Percentiles rank a stretch among this genome's conserved stretches.
phyloP scores from a whole-genome alignment of 2,888 invertebrate species.

The Chironomus tentans region DNA sequence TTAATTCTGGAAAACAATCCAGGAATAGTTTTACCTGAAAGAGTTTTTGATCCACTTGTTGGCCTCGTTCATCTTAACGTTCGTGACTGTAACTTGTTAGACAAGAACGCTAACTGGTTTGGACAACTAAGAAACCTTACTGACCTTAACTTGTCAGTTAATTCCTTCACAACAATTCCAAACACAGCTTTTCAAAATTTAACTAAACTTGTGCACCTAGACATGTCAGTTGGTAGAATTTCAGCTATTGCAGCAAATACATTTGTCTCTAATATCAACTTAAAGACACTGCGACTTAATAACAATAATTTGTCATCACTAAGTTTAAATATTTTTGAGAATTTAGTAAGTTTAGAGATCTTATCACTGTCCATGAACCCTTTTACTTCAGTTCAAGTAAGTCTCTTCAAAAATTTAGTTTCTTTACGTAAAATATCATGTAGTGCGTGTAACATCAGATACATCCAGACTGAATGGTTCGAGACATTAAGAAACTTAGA shows the following conservation, averaged over 20 bases:
- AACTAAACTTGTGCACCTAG: not conserved
- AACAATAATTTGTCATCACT: not conserved
- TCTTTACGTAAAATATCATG: too few species aligned
- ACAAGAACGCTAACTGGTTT: not conserved
- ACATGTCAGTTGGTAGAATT: not conserved
- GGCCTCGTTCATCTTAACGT: not conserved
- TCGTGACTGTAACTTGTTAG: not conserved
- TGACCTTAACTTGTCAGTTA: not conserved
- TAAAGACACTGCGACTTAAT: not conserved
- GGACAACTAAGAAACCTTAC: not conserved
- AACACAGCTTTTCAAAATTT: not conserved
- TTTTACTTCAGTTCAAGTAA: not conserved
- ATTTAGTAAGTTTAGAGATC: not conserved
- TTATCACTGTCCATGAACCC: not conserved
- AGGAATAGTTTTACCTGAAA: not conserved
- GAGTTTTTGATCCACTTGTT: not conserved
- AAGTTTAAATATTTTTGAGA: too few species aligned
- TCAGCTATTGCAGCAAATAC: not conserved
- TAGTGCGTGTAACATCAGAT: too few species aligned
- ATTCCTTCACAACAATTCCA: not conserved
- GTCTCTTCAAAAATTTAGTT: too few species aligned
- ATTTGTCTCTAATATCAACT: not conserved
- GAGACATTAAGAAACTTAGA: too few species aligned
- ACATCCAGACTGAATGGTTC: too few species aligned
- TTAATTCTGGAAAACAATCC: not conserved